Evolutionary conservation across 2,888 invertebrate species (phyloP).

Genomic region (Tethea ocularis): DNA sequence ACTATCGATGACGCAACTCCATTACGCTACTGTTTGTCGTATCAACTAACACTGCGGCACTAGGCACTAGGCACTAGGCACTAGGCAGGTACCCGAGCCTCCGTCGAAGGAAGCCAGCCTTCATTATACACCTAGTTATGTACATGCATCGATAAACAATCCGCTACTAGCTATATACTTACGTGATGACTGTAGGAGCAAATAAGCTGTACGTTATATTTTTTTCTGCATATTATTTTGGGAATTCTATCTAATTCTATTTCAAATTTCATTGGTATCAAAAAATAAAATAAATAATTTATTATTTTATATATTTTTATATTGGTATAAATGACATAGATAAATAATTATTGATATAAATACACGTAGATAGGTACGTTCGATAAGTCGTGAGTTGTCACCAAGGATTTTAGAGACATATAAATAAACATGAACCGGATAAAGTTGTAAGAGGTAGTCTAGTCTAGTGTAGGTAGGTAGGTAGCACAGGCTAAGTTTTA

Average conservation of each 20-base stretch:
- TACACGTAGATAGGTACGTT: no score
- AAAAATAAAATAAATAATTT: no score
- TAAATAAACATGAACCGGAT: not conserved
- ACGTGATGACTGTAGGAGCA: not conserved
- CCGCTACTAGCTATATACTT: no score
- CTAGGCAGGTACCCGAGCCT: no score
- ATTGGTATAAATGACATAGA: no score
- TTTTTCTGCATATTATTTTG: not conserved
- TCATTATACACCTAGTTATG: not conserved
- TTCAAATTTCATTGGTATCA: not conserved
- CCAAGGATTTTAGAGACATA: not conserved
- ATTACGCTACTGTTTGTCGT: not conserved
- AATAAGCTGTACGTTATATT: not conserved
- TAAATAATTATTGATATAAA: no score
- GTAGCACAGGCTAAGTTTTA: not conserved
- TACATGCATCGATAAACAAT: not conserved
- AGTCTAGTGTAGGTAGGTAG: not conserved
- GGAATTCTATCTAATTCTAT: not conserved
- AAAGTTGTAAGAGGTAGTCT: not conserved
- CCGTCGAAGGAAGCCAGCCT: not conserved
- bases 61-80: no score
- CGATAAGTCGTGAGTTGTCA: not conserved
- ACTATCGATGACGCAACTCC: not conserved
- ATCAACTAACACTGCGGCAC: not conserved
- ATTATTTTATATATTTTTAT: no score